These are phyloP conservation scores for Perca fluviatilis DNA, from an alignment of 2,113 vertebrate species.

Conservation along the genomic window DNA sequence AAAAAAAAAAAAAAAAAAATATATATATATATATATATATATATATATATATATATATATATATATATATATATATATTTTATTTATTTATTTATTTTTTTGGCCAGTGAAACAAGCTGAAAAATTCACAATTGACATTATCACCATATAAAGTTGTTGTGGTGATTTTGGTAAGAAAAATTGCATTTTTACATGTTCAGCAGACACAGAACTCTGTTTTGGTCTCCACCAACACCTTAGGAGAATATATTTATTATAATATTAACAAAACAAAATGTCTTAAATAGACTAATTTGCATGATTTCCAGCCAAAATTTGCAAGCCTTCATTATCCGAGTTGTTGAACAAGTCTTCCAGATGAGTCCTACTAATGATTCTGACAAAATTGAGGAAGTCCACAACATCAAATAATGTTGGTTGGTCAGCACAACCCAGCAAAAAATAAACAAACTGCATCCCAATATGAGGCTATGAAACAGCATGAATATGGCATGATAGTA, in stretches of 20 bases:
- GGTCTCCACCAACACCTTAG: slow-evolving; percentile 14
- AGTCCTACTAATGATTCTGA: neutral
- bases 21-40: no score
- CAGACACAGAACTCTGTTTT: slow-evolving; percentile 9
- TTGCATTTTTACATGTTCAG: neutral
- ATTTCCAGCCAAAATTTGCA: neutral
- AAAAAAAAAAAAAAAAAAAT: no score
- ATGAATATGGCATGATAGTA: neutral
- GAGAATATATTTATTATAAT: neutral
- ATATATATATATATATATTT: slow-evolving; percentile 17
- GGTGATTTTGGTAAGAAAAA: slow-evolving; percentile 19
- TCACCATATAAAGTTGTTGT: slow-evolving; percentile 34
- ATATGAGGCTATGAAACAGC: neutral
- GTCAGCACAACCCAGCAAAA: neutral
- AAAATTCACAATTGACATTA: slow-evolving; percentile 33
- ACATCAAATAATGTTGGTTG: neutral
- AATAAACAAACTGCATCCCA: neutral
- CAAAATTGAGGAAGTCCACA: neutral
- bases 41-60: no score
- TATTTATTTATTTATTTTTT: no score
- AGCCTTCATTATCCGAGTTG: neutral
- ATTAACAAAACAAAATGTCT: neutral
- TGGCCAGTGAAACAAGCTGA: neutral
- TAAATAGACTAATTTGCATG: neutral
- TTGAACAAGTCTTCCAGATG: neutral